A percentile compares a stretch with the other conserved stretches of the same genome.
These are phyloP conservation scores for Euleptes europaea DNA, from an alignment of 2,113 vertebrate species.

Conservation along the genomic window DNA sequence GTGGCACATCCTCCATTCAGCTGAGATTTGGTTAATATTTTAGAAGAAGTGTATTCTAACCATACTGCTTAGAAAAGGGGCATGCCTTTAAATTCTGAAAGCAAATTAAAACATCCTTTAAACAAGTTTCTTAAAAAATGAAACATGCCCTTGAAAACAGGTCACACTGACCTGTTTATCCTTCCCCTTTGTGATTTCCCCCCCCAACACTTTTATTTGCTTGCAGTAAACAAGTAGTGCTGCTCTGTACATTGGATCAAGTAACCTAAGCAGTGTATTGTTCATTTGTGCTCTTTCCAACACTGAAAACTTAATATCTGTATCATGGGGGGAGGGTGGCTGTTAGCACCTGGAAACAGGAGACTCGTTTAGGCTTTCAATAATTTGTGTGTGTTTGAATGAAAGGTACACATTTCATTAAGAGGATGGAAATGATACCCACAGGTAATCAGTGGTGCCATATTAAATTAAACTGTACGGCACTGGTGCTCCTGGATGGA, in stretches of 20 bases:
- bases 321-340: not conserved
- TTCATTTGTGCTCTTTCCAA: not conserved
- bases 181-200: not conserved
- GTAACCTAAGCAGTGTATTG: not conserved
- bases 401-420: not conserved
- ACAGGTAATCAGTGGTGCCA: not conserved
- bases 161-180: not conserved
- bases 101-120: not conserved
- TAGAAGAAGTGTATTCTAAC: not conserved
- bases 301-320: not conserved
- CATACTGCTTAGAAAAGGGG: not conserved
- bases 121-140: not conserved
- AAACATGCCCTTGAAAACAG: not conserved
- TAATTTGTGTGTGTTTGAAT: not conserved
- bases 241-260: not conserved
- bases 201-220: not conserved
- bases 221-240: not conserved
- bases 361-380: not conserved
- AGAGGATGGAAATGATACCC: not conserved
- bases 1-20: not conserved
- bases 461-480: not conserved
- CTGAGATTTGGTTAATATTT: not conserved
- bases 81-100: not conserved
- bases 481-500: not conserved
- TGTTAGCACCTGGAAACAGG: not conserved